These are phyloP conservation scores for Dolichomitus sp. DNA, from an alignment of 2,888 invertebrate genomes.

Conservation along the genomic window DNA sequence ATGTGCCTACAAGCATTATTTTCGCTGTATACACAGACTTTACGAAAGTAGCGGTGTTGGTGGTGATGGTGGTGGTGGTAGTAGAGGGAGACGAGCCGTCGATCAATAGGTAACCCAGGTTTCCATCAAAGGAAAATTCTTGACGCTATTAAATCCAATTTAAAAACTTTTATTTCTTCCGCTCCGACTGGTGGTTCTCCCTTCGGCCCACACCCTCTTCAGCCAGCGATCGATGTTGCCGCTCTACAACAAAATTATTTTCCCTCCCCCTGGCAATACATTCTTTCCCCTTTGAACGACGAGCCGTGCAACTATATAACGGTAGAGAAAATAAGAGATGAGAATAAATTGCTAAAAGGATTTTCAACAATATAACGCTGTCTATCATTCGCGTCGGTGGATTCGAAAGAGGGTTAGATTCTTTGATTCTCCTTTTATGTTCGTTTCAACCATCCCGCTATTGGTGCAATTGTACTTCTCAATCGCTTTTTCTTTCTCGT, in stretches of 20 bases:
- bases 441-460: conserved; percentile 49
- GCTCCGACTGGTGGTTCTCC: conserved; percentile 60
- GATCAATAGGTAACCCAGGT: conserved; percentile 81
- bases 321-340: conserved; percentile 27
- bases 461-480: conserved; percentile 38
- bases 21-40: conserved; percentile 28
- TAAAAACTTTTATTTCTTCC: conserved; percentile 82
- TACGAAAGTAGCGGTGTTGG: not conserved
- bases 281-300: conserved; percentile 65
- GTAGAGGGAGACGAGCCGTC: conserved; percentile 65
- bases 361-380: conserved; percentile 80
- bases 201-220: conserved; percentile 43
- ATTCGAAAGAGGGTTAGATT: conserved; percentile 70
- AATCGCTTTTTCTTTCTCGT: conserved; percentile 9
- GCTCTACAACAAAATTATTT: conserved; percentile 79
- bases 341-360: conserved; percentile 82
- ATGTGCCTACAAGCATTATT: conserved; percentile 20
- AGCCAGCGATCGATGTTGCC: conserved; percentile 55
- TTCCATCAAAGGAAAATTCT: conserved; percentile 85
- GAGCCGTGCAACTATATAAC: conserved; percentile 45
- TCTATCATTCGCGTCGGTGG: conserved; percentile 74
- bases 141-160: conserved; percentile 85
- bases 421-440: conserved; percentile 76
- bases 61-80: conserved; percentile 32
- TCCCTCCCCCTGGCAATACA: conserved; percentile 69